Evolutionary conservation across 2,113 vertebrate genomes (phyloP).

Genomic region (Cariama cristata): DNA sequence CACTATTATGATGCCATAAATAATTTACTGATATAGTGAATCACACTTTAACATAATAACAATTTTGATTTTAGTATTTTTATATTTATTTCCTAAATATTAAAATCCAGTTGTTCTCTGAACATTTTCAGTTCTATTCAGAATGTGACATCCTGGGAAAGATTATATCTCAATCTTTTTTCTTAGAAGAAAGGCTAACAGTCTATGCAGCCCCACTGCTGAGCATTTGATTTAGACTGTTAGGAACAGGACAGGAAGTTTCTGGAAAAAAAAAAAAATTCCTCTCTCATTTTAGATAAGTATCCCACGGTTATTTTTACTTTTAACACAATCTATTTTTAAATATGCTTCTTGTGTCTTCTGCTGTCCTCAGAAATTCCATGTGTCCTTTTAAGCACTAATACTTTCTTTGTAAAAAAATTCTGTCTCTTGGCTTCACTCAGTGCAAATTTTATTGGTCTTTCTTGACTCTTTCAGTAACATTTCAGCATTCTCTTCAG

Average conservation of each 20-base stretch:
- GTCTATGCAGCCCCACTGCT: neutral
- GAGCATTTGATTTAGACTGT: neutral
- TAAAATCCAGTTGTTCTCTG: neutral
- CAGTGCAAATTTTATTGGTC: neutral
- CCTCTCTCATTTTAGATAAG: conserved; percentile 11
- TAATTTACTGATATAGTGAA: neutral
- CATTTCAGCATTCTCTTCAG: neutral
- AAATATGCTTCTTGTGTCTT: conserved; percentile 15
- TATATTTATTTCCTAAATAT: neutral
- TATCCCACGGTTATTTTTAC: conserved; percentile 62
- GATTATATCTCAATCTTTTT: neutral
- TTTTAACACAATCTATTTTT: conserved; percentile 48
- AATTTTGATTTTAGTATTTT: neutral
- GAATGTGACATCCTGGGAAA: neutral
- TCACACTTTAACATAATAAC: neutral
- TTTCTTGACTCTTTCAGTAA: neutral
- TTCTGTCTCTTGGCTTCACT: neutral
- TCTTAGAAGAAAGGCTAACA: neutral
- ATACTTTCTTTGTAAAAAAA: neutral
- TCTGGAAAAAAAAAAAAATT: neutral
- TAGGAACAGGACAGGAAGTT: conserved; percentile 42
- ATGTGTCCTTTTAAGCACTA: neutral
- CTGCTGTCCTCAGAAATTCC: conserved; percentile 35
- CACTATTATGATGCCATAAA: neutral
- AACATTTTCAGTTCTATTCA: neutral